Evolutionary conservation across 2,797 vertebrate genomes (phyloP), one percentile per base, ranked within the genome.

Genomic region (Zenarchopterus dispar): DNA sequence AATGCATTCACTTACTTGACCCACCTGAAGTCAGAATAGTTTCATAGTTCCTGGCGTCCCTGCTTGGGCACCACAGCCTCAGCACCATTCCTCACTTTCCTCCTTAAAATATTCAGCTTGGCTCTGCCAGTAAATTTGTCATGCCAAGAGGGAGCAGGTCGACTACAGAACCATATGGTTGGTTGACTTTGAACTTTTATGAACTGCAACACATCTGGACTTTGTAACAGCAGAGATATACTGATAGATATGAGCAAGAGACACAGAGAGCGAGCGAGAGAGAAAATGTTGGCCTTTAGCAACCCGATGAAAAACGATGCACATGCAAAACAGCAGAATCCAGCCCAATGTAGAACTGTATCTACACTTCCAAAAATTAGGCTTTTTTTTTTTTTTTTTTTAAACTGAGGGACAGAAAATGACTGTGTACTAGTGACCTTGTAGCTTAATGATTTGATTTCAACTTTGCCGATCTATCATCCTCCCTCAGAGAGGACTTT

Each of bases 141-240:
- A 21, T 47, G 24, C 43, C 54, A 74, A 75, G 18, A 69, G 23
- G 43, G 45, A 81, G 23, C 26, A 0, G 2, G 24, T 15, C 5
- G 36, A 39, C 56, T 48, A 61, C 36, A 69, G 59, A 60, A 28
- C 16, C 69, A 42, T 55, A 55, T 59, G 60, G 50, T 56, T 47
- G 10, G 72, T 63, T 67, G 53, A 65, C 61, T 65, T 23, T 77
- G 56, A 81, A 78, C 70, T 71, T 59, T 76, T 51, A 41, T 64
- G 51, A 83, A 77, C 72, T 55, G 8, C 60, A 62, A 16, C 31
- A 57, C 55, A 67, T 85, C 73, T 84, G 81, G 73, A 79, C 49
- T 42, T 47, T 62, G 33, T 65, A 63, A 74, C 58, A 55, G 23
- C 10, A 19, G 17, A 56, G 8, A 72, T 24, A 8, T 11, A 19